Evolutionary conservation across 2,113 vertebrate species (phyloP), one percentile per base, ranked within the genome.

Genomic region (Tinamus guttatus): DNA sequence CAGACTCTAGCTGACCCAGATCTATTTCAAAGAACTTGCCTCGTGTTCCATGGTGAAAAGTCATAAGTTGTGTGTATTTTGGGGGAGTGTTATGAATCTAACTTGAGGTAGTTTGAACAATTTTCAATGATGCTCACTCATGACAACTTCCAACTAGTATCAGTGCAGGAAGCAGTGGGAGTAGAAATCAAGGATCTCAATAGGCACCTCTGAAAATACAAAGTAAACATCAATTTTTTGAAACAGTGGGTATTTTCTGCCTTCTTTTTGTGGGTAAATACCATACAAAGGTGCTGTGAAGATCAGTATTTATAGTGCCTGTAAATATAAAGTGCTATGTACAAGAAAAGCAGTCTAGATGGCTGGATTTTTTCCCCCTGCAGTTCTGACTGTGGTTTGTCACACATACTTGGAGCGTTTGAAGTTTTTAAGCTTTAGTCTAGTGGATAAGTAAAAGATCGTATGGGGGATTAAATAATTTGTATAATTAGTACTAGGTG

Each of bases 261-360:
- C 90, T 81, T 84, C 60, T 93, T 95, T 70, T 81, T 92, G 67
- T 59, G 93, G 45, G 81, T 64, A 92, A 93, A 93, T 85, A 91
- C 20, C 43, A 27, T 54, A 81, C 43, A 79, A 86, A 94, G 76
- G 81, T 88, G 71, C 89, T 86, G 60, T 87, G 69, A 93, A 88
- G 85, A 83, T 77, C 49, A 91, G 89, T 94, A 93, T 96, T 90
- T 94, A 95, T 73, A 59, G 62, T 70, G 80, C 47, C 93, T 91
- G 52, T 74, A 96, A 93, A 92, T 79, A 93, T 86, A 91, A 94
- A 92, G 67, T 13, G 4, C 86, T 91, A 82, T 3, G 17, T 73
- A 6, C 58, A 91, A 95, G 74, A 92, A 96, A 96, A 96, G 89
- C 94, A 97, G 97, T 94, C 96, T 96, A 91, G 89, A 96, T 94